phyloP scores from a whole-genome alignment of 2,797 vertebrate species.

The Sebastes minor region DNA sequence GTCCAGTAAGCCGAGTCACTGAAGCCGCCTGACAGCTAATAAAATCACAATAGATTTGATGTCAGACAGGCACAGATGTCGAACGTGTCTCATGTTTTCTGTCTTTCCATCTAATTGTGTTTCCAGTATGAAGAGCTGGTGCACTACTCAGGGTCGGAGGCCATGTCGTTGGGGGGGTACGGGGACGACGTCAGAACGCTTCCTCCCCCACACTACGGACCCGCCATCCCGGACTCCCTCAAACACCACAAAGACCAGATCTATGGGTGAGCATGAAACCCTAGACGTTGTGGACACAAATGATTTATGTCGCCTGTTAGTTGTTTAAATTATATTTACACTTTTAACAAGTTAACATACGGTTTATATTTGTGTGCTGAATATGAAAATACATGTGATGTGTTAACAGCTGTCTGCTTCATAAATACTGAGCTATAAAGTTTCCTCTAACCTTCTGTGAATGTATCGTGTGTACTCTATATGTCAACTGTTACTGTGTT shows the following conservation, averaged over 20 bases:
- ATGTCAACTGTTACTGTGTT: constrained; percentile 70
- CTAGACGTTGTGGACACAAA: neutral
- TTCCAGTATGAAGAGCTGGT: constrained; percentile 87
- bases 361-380: constrained; percentile 23
- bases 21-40: constrained; percentile 47
- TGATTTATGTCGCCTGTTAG: constrained; percentile 20
- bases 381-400: constrained; percentile 27
- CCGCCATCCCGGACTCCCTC: constrained; percentile 81
- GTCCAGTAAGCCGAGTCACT: neutral
- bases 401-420: constrained; percentile 55
- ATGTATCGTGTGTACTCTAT: constrained; percentile 41
- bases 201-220: constrained; percentile 78
- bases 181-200: constrained; percentile 80
- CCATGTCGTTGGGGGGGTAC: constrained; percentile 82
- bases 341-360: constrained; percentile 22
- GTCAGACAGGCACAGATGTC: constrained; percentile 64
- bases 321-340: neutral
- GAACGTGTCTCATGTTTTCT: constrained; percentile 58
- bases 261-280: constrained; percentile 77
- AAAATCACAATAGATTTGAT: constrained; percentile 55
- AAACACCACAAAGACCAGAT: constrained; percentile 87
- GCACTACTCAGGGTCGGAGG: constrained; percentile 86
- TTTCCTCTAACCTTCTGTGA: constrained; percentile 43
- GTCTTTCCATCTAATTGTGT: constrained; percentile 59
- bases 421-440: constrained; percentile 42